Base-by-base conservation (phyloP, 2,888 invertebrate species). In the Caenorhabditis virilis region DNA sequence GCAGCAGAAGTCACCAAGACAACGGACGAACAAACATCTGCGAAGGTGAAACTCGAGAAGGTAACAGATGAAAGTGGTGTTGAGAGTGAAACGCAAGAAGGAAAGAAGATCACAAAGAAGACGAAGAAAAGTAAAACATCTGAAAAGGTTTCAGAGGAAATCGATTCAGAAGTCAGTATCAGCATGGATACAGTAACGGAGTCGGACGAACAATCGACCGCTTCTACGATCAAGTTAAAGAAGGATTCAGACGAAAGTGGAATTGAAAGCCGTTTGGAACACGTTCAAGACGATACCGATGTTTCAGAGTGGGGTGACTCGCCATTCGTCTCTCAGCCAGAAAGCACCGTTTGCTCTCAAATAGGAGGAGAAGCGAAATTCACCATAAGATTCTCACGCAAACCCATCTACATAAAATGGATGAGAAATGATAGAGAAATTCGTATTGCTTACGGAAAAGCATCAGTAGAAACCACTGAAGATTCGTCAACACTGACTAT, bases 401-500 rank as follows among this genome's bases (percentile, higher is more conserved):
- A 66, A 38, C 60, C 66, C 25, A 55, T 61, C 6, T 57, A 57
- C 27, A 43, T 66, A 18, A 60, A 61, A 50, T 66, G 66, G 66
- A 56, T 56, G 60, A 41, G 54, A 26, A 43, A 57, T 36, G 48
- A 57, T 7, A 30, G 56, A 7, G 66, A 66, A 38, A 61, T 66
- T 36, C 61, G 56, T 16, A 42, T 61, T 6, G 42, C 53, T 2
- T 66, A 66, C 33, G 61, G 59, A 38, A 66, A 66, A 48, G 54
- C 57, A 13, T 49, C 52, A 11, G 66, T 66, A 2, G 61, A 61
- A 35, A 66, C 66, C 1, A 57, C 53, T 1, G 66, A 61, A 11
- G 43, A 51, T 0, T 39, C 47, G 1, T 65, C 71, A 15, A 47
- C 38, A 11, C 16, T 72, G 30, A 53, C 54, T 33, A 78, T 81